Evolutionary conservation across 1,140 invertebrate genomes (phyloP), one percentile per base, ranked within the genome.

Genomic region (Macrosteles quadrilineatus): DNA sequence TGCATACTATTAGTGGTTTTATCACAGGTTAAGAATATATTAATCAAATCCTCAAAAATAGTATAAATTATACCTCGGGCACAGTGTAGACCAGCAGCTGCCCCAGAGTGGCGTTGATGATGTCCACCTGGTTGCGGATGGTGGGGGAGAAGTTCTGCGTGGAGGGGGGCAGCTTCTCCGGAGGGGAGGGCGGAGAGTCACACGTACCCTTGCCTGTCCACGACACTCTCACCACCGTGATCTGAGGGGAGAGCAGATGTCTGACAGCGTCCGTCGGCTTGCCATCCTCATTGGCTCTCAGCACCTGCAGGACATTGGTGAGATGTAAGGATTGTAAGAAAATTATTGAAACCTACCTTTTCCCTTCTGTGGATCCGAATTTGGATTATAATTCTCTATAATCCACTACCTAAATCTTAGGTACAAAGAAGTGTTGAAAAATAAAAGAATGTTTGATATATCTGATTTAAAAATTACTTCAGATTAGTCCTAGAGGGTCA

Each of bases 61-160:
- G n/a, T n/a, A n/a, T n/a, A n/a, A n/a, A n/a, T n/a, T n/a, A n/a
- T 79, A 91, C 90, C 72, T 88, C 86, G 9, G 90, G 91, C 63
- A 98, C 92, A 79, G 87, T 88, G 78, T 85, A 94, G 0, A 93
- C 83, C 1, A 95, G 83, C 71, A 95, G 81, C 77, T 90, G 86
- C 45, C 93, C 93, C 53, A 89, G 87, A 6, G 88, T 89, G 25
- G 91, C 91, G 75, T 91, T 91, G 27, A 96, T 83, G 31, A 88
- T 86, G 83, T 96, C 93, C 40, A 96, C 90, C 77, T 90, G 91
- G 81, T 96, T 95, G 45, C 92, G 82, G 17, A 90, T 86, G 72
- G 90, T 83, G 0, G 93, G 93, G 59, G 89, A 84, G 74, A 85
- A 87, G 74, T 94, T 94, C 68, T 84, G 80, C 27, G 85, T 82